Conservation (phyloP, 2,797 vertebrate species). For the Enteromius radiatus region DNA sequence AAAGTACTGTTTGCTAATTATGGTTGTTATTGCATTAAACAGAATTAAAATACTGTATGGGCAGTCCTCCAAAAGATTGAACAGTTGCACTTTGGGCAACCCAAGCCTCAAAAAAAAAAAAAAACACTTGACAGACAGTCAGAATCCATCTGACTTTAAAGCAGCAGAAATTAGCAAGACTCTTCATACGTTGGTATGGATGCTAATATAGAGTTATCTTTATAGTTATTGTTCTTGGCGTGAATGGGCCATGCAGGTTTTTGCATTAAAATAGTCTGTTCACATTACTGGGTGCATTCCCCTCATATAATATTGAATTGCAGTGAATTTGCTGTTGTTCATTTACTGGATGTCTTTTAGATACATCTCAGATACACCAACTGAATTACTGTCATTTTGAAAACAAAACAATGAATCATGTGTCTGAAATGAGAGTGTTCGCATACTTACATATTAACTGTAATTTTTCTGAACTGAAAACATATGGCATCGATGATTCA, state of each 20-base stretch:
- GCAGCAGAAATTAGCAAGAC: neutral
- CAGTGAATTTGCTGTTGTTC: neutral
- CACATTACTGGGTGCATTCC: neutral
- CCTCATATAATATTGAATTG: slow-evolving; percentile 1
- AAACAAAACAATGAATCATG: slow-evolving; percentile 8
- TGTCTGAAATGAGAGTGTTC: neutral
- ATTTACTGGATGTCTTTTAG: slow-evolving; percentile 6
- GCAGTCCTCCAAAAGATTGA: neutral
- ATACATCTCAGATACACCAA: slow-evolving; percentile 14
- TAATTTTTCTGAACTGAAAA: slow-evolving; percentile 32
- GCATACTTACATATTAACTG: slow-evolving; percentile 4
- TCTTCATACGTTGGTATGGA: neutral
- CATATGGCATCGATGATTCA: slow-evolving; percentile 14
- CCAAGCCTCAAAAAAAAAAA: neutral
- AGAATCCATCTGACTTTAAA: neutral
- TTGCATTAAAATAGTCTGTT: neutral
- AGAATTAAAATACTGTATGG: neutral
- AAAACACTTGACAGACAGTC: neutral
- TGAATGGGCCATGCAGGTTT: neutral
- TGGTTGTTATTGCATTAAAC: neutral
- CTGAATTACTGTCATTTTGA: slow-evolving; percentile 5
- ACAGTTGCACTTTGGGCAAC: neutral
- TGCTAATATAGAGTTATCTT: neutral
- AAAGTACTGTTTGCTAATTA: neutral
- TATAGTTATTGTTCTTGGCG: neutral